Evolutionary conservation across 2,888 invertebrate genomes (phyloP), one percentile per base, ranked within the genome.

Genomic region (Drosophila borealis): DNA sequence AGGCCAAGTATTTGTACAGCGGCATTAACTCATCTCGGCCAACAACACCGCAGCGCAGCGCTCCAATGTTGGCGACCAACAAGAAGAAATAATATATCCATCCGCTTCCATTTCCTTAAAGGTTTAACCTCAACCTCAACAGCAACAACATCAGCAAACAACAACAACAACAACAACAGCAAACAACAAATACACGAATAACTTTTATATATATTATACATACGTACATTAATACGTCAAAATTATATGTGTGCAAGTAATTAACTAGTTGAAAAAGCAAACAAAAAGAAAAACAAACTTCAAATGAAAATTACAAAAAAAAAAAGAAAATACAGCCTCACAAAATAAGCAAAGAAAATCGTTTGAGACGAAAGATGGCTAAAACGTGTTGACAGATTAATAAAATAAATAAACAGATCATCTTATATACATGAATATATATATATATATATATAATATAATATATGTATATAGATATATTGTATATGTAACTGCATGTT

Each of bases 1-100:
- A 99, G 94, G 99, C 99, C 84, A 99, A 99, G 93, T 99, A 99
- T 93, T 98, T 98, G 92, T 99, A 99, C 93, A 95, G 96, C 89
- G 97, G 97, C 88, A 95, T 96, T 93, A 96, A 96, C 93, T 96
- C 96, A 75, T 96, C 96, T 74, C 95, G 98, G 94, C 96, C 97
- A 79, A 95, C 96, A 81, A 97, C 97, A 90, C 96, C 97, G 83
- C 97, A 96, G 91, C 95, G 96, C 91, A 96, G 96, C 93, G 94
- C 93, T 48, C 95, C 95, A 74, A 84, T 91, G 85, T 88, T 92
- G 88, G 83, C 91, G 85, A 89, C 91, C 87, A 92, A 92, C 86
- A 92, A 92, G 87, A 92, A 92, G 80, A 92, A 92, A 92, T 92
- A 92, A 92, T 92, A 91, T 81, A 91, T 91, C 91, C 91, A 91